These are phyloP conservation scores for Aegithalos caudatus DNA, from an alignment of 2,113 vertebrate species.

Conservation along the genomic window DNA sequence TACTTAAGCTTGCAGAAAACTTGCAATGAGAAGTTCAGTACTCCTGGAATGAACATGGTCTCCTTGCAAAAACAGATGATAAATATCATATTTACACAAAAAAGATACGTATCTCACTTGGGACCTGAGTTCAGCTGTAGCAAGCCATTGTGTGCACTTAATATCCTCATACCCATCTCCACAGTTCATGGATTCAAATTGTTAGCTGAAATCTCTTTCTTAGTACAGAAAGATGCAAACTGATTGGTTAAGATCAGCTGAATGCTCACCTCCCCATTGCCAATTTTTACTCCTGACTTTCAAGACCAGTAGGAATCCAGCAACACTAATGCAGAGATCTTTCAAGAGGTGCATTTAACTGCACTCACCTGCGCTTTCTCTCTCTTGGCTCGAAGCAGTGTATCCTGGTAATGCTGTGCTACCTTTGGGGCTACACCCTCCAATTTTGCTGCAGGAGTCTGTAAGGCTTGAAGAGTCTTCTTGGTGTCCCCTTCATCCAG, in stretches of 20 bases:
- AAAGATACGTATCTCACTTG: background rate
- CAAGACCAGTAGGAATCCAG: background rate
- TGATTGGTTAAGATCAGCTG: background rate
- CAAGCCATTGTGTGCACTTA: background rate
- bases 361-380: constrained; percentile 92
- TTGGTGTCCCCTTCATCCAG: constrained; percentile 87
- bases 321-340: background rate
- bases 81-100: background rate
- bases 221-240: background rate
- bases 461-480: constrained; percentile 86
- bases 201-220: background rate
- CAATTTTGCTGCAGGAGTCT: constrained; percentile 89
- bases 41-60: background rate
- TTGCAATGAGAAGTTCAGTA: background rate
- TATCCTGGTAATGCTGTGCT: constrained; percentile 94
- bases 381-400: constrained; percentile 86
- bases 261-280: background rate
- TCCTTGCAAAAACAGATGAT: background rate
- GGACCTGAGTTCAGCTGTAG: background rate
- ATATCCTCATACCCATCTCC: background rate
- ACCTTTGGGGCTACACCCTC: constrained; percentile 82
- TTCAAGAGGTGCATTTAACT: background rate
- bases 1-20: background rate
- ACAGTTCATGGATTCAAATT: background rate
- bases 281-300: background rate